These are phyloP conservation scores for Drosophila obscura DNA, from an alignment of 1,140 invertebrate species.

Conservation along the genomic window DNA sequence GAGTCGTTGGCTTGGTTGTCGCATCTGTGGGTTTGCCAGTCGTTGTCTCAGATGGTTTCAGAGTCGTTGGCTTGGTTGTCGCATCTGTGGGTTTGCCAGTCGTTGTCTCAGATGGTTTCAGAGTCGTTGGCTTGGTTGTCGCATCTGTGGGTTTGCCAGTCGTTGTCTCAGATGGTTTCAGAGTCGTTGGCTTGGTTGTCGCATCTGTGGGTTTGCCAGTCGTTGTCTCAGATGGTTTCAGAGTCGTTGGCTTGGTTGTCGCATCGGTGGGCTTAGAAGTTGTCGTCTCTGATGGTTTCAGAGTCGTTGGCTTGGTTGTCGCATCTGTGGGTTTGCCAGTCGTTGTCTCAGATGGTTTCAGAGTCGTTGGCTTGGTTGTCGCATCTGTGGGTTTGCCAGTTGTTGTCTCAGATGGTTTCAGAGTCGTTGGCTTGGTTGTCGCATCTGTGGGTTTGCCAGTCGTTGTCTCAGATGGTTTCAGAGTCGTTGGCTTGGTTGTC, in stretches of 20 bases:
- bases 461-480: neutral
- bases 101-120: neutral
- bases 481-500: neutral
- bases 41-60: constrained; percentile 1
- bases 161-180: neutral
- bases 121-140: neutral
- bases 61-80: neutral
- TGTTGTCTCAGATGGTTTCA: constrained; percentile 1
- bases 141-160: neutral
- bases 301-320: neutral
- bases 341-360: neutral
- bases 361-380: neutral
- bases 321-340: neutral
- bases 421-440: neutral
- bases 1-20: neutral
- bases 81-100: constrained; percentile 4
- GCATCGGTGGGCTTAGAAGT: constrained; percentile 1
- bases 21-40: constrained; percentile 1
- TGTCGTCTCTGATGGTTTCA: neutral
- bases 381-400: constrained; percentile 3
- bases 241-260: neutral
- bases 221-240: constrained; percentile 1
- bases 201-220: neutral
- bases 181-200: neutral
- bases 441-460: neutral